Evolutionary conservation across 2,888 invertebrate species (phyloP), one percentile per base, ranked within the genome.

Genomic region (Petrophora chlorosata): DNA sequence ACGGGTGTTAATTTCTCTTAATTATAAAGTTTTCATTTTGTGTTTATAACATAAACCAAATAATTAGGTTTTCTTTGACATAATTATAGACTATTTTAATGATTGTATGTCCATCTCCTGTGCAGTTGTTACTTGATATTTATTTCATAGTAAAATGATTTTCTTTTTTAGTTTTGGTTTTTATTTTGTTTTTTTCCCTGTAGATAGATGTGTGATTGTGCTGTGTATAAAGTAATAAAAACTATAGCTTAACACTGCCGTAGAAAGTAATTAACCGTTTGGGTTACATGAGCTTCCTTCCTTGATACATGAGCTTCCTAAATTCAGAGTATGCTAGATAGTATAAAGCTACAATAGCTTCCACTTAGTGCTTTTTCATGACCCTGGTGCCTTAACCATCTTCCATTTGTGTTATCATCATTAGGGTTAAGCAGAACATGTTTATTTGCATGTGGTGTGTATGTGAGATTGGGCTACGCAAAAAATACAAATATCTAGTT

Each of bases 91-190:
- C 48, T 54, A 66, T 53, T 60, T 62, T 51, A 53, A 55, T 58
- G 42, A 52, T 16, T 30, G 12, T 63, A 63, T 49, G 44, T 56
- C 3, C 56, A 56, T 54, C 39, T 43, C 39, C 47, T 53, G 53
- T 59, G 56, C 54, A 62, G 62, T 68, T 74, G 71, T 76, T 73
- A 73, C 59, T 67, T 34, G 39, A 66, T 76, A 77, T 82, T 81
- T 80, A 79, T 79, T 81, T 71, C 50, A 70, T 70, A 87, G 83
- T 84, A 84, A 85, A 84, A 63, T 59, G 66, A 75, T 83, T 80
- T 76, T 76, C 73, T 77, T 72, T 68, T 54, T 65, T 54, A 63
- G 56, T 56, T 54, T 70, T 67, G 70, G 68, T 66, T 73, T 81
- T 79, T 73, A 66, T 67, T 64, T 61, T 39, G 56, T 62, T 62